Conservation (phyloP, 2,888 invertebrate species). For the Dryomyza anilis region DNA sequence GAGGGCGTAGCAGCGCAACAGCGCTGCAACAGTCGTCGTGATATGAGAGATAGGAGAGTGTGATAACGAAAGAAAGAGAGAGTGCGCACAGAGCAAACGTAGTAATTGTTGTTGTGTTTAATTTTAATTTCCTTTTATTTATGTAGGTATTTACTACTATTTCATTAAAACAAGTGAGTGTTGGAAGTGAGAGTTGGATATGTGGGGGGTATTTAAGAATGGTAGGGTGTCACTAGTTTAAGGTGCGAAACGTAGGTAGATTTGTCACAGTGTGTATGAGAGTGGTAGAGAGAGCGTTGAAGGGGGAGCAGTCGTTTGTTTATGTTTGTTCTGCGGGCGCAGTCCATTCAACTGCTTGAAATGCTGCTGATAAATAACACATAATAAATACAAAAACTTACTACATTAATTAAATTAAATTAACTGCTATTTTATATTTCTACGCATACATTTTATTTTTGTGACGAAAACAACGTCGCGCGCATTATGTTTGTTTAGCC, state of each 20-base stretch:
- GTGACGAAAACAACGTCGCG: slow-evolving; percentile 26
- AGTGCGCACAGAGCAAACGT: slow-evolving; percentile 1
- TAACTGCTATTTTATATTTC: not conserved
- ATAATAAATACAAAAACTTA: not conserved
- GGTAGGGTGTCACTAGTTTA: too few relatives aligned
- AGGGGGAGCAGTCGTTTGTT: not conserved
- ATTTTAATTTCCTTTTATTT: slow-evolving; percentile 18
- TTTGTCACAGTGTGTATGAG: too few relatives aligned
- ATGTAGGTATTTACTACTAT: slow-evolving; percentile 44
- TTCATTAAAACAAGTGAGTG: slow-evolving; percentile 40
- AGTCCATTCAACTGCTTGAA: not conserved
- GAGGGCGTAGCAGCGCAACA: slow-evolving; percentile 24
- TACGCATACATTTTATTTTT: not conserved
- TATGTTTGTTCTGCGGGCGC: slow-evolving; percentile 8
- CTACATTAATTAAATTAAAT: not conserved
- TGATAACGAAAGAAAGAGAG: not conserved
- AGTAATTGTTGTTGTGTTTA: slow-evolving; percentile 19
- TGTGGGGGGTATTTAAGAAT: too few relatives aligned
- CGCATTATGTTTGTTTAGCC: slow-evolving; percentile 42
- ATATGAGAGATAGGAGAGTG: not conserved
- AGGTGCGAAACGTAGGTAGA: too few relatives aligned
- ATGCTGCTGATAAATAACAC: not conserved
- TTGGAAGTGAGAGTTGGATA: not conserved
- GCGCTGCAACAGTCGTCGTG: not conserved
- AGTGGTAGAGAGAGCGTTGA: not conserved